phyloP scores from a whole-genome alignment of 2,113 vertebrate species.

The Chamaea fasciata region DNA sequence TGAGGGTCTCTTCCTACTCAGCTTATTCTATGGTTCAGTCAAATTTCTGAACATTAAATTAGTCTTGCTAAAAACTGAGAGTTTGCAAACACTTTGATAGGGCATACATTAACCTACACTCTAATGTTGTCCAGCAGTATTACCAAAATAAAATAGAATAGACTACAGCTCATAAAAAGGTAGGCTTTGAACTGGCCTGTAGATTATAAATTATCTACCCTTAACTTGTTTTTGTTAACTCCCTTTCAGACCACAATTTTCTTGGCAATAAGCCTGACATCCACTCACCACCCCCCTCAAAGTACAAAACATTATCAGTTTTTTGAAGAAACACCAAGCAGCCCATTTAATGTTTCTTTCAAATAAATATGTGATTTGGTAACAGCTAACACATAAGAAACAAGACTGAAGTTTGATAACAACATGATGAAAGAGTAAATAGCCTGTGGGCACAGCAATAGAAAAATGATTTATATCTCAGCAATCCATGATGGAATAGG shows the following conservation, averaged over 20 bases:
- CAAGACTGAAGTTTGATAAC: conserved; percentile 29
- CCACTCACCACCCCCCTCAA: not conserved
- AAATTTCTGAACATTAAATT: not conserved
- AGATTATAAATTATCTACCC: not conserved
- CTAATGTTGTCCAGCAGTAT: not conserved
- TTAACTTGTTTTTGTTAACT: not conserved
- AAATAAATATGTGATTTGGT: not conserved
- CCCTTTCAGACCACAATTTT: not conserved
- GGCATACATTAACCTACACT: not conserved
- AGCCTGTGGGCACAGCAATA: conserved; percentile 18
- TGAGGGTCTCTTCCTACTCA: not conserved
- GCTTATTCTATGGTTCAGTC: not conserved
- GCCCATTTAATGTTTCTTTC: not conserved
- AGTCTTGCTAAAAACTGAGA: not conserved
- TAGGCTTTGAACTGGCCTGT: not conserved
- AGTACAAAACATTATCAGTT: not conserved
- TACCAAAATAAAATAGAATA: not conserved
- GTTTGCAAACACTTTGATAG: not conserved
- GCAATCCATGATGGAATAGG: not conserved
- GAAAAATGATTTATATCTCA: conserved; percentile 47
- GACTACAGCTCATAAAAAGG: not conserved
- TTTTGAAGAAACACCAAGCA: not conserved
- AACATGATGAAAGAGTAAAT: conserved; percentile 37
- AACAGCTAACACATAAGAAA: not conserved
- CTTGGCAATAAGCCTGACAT: not conserved